Percentiles rank a stretch among this genome's conserved stretches.
Conservation (phyloP, 1,140 invertebrate genomes). For the Caenorhabditis tropicalis region DNA sequence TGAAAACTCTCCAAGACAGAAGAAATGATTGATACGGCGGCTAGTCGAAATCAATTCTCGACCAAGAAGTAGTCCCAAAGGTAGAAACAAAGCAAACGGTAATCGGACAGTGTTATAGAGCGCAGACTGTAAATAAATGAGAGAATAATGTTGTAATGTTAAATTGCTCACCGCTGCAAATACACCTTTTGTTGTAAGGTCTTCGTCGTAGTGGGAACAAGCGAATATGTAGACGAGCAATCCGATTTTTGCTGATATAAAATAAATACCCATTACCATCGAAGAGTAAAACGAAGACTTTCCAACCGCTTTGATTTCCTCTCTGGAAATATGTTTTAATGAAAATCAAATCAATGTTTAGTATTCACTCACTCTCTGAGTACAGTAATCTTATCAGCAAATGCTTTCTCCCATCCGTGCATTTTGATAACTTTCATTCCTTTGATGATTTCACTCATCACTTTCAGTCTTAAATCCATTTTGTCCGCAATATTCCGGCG, state of each 20-base stretch:
- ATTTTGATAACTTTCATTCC: constrained; percentile 12
- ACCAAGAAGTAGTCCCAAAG: background rate
- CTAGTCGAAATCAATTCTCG: background rate
- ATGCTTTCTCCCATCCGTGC: background rate
- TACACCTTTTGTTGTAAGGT: background rate
- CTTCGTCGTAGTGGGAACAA: background rate
- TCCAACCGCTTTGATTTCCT: background rate
- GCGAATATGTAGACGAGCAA: background rate
- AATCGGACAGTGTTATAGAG: constrained; percentile 4
- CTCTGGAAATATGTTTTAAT: background rate
- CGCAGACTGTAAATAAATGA: background rate
- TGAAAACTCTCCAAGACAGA: background rate
- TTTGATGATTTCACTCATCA: background rate
- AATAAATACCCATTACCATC: background rate
- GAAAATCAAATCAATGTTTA: background rate
- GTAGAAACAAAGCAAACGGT: background rate
- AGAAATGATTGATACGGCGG: background rate
- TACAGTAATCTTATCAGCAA: background rate
- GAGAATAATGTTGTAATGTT: background rate
- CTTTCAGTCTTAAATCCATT: background rate
- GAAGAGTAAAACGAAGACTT: background rate
- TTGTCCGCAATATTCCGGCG: background rate
- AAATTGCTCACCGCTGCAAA: background rate
- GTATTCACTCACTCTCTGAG: background rate
- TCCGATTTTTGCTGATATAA: background rate